These are phyloP conservation scores for Panagrolaimus sp. DNA, from an alignment of 1,140 invertebrate genomes.

Conservation along the genomic window DNA sequence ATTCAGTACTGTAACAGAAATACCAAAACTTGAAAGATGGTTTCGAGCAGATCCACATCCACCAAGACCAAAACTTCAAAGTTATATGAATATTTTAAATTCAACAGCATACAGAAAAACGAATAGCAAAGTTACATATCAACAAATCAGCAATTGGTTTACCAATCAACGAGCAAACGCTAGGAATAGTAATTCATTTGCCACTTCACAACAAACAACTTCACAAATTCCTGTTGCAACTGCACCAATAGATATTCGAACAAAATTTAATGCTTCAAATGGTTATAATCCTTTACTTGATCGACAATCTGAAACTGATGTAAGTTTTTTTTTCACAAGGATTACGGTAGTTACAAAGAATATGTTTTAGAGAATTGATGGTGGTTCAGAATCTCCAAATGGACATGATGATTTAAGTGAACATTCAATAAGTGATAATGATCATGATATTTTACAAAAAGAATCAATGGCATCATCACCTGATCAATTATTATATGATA, in stretches of 20 bases:
- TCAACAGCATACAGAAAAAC: constrained; percentile 34
- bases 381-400: constrained; percentile 51
- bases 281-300: constrained; percentile 33
- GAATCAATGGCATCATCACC: not conserved
- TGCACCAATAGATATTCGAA: constrained; percentile 38
- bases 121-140: constrained; percentile 49
- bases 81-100: constrained; percentile 52
- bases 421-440: constrained; percentile 47
- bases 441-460: constrained; percentile 22
- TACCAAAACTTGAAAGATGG: constrained; percentile 56
- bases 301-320: constrained; percentile 2
- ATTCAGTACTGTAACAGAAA: constrained; percentile 48
- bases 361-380: constrained; percentile 47
- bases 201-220: not conserved
- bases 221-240: constrained; percentile 31
- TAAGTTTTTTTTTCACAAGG: not conserved
- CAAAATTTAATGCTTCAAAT: constrained; percentile 31
- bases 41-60: constrained; percentile 54
- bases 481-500: not conserved
- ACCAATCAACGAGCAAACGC: constrained; percentile 42
- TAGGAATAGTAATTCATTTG: not conserved
- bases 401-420: constrained; percentile 51
- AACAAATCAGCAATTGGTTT: constrained; percentile 58
- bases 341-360: too few relatives aligned
- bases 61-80: constrained; percentile 38